Percentiles rank a stretch among this genome's conserved stretches.
Evolutionary conservation across 2,113 vertebrate genomes (phyloP).

Genomic region (Eurypyga helias): DNA sequence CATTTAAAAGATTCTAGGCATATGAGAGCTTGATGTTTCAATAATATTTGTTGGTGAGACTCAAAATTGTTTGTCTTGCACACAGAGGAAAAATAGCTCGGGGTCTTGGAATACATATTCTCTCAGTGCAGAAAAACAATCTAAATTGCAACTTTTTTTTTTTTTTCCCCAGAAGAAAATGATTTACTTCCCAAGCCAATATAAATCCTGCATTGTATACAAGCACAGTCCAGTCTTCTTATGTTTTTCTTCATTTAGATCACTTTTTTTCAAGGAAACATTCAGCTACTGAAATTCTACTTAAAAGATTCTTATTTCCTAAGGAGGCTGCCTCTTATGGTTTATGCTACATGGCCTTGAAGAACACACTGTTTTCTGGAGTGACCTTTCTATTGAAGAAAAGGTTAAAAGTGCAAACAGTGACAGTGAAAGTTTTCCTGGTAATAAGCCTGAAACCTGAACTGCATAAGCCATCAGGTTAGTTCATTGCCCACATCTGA

Average conservation of each 20-base stretch:
- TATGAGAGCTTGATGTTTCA: neutral
- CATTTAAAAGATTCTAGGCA: neutral
- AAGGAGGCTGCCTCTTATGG: neutral
- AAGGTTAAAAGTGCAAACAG: neutral
- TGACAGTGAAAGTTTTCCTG: neutral
- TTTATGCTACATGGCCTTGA: neutral
- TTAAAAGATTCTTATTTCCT: neutral
- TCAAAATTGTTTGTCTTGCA: neutral
- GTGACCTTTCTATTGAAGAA: neutral
- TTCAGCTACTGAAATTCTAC: neutral
- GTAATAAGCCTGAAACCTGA: neutral
- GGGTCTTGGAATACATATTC: neutral
- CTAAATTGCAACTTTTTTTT: neutral
- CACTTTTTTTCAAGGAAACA: neutral
- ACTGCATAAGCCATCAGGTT: neutral
- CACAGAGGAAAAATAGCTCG: neutral
- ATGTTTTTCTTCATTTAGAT: neutral
- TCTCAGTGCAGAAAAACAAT: neutral
- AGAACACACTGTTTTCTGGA: neutral
- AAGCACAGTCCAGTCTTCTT: neutral
- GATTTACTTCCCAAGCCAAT: neutral
- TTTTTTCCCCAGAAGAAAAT: neutral
- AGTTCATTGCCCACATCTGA: neutral
- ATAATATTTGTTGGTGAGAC: neutral
- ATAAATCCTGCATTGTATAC: neutral